phyloP scores from a whole-genome alignment of 2,797 vertebrate genomes.

The Ctenopoma multispine region DNA sequence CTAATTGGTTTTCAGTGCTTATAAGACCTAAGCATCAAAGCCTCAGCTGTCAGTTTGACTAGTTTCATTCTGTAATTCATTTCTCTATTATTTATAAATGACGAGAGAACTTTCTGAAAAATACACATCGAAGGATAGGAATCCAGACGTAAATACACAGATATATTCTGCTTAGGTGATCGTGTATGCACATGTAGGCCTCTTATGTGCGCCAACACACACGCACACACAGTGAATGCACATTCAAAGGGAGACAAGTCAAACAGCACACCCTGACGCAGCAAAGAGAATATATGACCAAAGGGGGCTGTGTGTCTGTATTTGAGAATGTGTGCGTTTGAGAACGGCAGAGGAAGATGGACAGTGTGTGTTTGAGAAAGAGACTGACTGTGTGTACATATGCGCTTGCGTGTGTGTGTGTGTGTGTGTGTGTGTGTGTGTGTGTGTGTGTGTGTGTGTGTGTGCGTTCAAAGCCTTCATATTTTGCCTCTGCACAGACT shows the following conservation, averaged over 20 bases:
- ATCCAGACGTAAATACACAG: slow-evolving; percentile 17
- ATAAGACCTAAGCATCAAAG: slow-evolving; percentile 67
- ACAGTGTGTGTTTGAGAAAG: slow-evolving; percentile 20
- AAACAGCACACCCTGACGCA: slow-evolving; percentile 54
- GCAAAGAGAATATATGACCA: slow-evolving; percentile 77
- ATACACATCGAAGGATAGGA: slow-evolving; percentile 38
- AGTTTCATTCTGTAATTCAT: slow-evolving; percentile 59
- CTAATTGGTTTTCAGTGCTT: slow-evolving; percentile 73
- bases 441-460: slow-evolving; percentile 4
- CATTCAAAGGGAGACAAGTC: slow-evolving; percentile 40
- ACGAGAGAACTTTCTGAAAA: slow-evolving; percentile 68
- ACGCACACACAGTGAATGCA: slow-evolving; percentile 5
- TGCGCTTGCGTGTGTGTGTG: slow-evolving; percentile 14
- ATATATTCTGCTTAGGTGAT: slow-evolving; percentile 19
- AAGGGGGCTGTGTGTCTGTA: slow-evolving; percentile 38
- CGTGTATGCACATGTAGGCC: slow-evolving; percentile 1
- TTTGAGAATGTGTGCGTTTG: slow-evolving; percentile 38
- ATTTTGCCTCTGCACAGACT: slow-evolving; percentile 53
- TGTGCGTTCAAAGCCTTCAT: slow-evolving; percentile 58
- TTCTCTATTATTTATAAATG: slow-evolving; percentile 67
- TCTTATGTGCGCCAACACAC: slow-evolving; percentile 6
- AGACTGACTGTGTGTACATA: background rate
- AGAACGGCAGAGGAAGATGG: slow-evolving; percentile 34
- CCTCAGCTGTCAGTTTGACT: slow-evolving; percentile 53
- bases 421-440: slow-evolving; percentile 19